Conservation (phyloP, 2,113 vertebrate genomes). For the Microcebus jonahi region DNA sequence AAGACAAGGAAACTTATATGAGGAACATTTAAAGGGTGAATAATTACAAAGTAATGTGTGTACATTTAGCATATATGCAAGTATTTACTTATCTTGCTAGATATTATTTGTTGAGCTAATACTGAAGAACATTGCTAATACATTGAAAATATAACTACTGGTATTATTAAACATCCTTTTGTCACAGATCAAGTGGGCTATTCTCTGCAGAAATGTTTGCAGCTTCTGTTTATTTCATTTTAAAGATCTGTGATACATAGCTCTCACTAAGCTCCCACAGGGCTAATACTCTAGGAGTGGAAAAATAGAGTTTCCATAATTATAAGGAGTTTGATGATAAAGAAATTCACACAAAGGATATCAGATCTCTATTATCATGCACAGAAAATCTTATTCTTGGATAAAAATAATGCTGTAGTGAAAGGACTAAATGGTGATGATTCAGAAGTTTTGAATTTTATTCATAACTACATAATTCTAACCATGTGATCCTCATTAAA, state of each 20-base stretch:
- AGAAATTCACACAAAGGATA: background rate
- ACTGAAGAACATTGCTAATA: background rate
- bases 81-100: background rate
- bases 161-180: background rate
- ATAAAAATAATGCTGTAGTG: background rate
- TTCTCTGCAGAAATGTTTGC: background rate
- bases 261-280: background rate
- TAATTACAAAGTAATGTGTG: background rate
- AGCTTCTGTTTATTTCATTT: constrained; percentile 27
- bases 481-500: background rate
- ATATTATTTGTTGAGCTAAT: background rate
- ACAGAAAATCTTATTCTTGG: background rate
- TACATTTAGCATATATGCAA: background rate
- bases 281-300: background rate
- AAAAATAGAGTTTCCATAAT: constrained; percentile 46
- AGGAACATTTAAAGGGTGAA: background rate
- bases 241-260: background rate
- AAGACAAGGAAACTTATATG: background rate
- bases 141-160: background rate
- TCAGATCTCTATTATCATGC: background rate
- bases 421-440: background rate
- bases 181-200: background rate
- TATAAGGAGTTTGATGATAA: constrained; percentile 9
- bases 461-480: background rate
- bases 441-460: background rate